A percentile compares a stretch with the other conserved stretches of the same genome.
phyloP scores from a whole-genome alignment of 2,113 vertebrate genomes.

The Xiphorhynchus elegans region DNA sequence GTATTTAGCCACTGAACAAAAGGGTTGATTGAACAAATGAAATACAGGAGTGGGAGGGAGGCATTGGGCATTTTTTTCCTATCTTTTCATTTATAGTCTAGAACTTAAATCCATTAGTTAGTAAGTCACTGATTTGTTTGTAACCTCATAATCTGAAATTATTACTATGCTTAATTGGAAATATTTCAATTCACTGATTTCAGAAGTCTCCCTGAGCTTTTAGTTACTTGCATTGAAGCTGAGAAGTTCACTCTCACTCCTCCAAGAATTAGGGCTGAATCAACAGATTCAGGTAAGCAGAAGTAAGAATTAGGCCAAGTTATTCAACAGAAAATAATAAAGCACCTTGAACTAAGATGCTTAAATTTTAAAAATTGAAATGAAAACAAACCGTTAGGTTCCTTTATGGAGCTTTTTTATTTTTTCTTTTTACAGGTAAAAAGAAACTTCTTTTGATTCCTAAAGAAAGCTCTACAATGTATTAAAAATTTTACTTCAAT shows the following conservation, averaged over 20 bases:
- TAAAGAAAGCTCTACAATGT: background rate
- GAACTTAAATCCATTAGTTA: background rate
- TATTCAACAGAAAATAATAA: background rate
- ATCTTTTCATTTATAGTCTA: background rate
- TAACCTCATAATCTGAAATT: background rate
- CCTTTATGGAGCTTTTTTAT: background rate
- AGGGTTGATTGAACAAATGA: background rate
- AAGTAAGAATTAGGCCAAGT: background rate
- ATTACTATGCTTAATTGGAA: background rate
- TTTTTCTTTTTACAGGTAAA: background rate
- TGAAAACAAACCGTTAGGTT: background rate
- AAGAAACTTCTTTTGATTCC: background rate
- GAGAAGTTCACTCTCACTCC: background rate
- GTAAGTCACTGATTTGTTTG: background rate
- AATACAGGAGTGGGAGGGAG: background rate
- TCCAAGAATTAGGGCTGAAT: background rate
- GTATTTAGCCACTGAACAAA: background rate
- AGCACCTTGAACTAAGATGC: background rate
- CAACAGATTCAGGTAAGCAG: background rate
- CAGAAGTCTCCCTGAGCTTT: background rate
- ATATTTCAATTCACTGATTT: background rate
- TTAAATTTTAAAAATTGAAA: background rate
- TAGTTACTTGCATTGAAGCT: background rate
- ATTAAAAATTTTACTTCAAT: background rate
- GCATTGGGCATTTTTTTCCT: background rate